Conservation (phyloP, 2,888 invertebrate genomes). For the Lasioglossum marginatum region DNA sequence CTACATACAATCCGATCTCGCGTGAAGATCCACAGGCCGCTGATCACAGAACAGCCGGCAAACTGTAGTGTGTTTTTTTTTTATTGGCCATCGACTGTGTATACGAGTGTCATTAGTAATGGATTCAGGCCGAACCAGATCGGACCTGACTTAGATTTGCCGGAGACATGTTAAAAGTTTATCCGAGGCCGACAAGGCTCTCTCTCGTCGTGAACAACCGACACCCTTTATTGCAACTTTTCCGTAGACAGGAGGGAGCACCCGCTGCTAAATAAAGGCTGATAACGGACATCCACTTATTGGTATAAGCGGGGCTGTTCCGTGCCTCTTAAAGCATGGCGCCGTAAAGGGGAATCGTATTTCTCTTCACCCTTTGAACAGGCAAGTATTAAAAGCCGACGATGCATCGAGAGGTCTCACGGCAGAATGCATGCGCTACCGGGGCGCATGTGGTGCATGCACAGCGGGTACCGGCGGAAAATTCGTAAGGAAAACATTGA, state of each 20-base stretch:
- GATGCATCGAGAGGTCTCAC: slow-evolving; percentile 44
- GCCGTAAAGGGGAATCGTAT: slow-evolving; percentile 53
- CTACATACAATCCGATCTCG: background rate
- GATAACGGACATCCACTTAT: slow-evolving; percentile 60
- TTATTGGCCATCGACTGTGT: background rate
- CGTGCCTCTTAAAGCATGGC: slow-evolving; percentile 44
- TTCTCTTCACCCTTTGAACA: slow-evolving; percentile 54
- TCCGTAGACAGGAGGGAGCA: background rate
- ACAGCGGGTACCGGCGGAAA: slow-evolving; percentile 23
- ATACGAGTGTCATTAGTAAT: background rate
- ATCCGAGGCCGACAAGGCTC: background rate
- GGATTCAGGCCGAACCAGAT: slow-evolving; percentile 5
- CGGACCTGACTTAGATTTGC: background rate
- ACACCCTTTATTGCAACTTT: background rate
- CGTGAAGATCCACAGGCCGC: background rate
- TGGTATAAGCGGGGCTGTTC: slow-evolving; percentile 46
- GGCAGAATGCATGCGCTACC: slow-evolving; percentile 37
- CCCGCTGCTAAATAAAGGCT: slow-evolving; percentile 37
- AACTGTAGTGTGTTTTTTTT: background rate
- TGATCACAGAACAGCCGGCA: background rate
- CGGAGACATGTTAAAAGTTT: slow-evolving; percentile 11
- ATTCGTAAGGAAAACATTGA: slow-evolving; percentile 46
- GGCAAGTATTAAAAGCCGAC: slow-evolving; percentile 57
- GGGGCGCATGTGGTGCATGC: slow-evolving; percentile 31
- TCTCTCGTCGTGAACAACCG: background rate